Evolutionary conservation across 2,888 invertebrate species (phyloP).

Genomic region (Piscicola geometra): DNA sequence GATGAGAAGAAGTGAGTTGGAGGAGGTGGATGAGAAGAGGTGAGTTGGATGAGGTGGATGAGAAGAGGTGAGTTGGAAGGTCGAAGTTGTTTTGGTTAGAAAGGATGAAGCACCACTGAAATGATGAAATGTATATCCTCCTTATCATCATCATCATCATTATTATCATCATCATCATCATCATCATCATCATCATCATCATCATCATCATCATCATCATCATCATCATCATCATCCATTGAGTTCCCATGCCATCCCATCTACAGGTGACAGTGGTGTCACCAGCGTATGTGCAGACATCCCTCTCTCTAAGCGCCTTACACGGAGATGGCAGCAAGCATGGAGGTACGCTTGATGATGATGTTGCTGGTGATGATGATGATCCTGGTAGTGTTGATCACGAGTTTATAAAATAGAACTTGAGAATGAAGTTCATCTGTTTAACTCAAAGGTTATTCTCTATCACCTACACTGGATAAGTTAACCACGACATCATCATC

Average conservation of each 20-base stretch:
- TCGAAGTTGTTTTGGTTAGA: no score
- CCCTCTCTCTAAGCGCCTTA: constrained; percentile 84
- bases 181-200: constrained; percentile 24
- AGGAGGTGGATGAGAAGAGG: no score
- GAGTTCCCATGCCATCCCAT: no score
- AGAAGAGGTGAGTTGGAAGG: no score
- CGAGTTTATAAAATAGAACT: no score
- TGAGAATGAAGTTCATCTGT: no score
- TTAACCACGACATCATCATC: no score
- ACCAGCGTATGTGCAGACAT: constrained; percentile 84
- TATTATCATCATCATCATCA: constrained; percentile 20
- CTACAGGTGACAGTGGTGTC: constrained; percentile 83
- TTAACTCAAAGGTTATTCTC: no score
- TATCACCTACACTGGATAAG: no score
- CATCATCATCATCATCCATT: no score
- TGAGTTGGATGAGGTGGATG: neutral
- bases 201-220: constrained; percentile 24
- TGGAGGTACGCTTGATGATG: constrained; percentile 49
- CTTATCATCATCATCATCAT: constrained; percentile 17
- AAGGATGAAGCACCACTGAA: no score
- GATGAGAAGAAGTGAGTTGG: no score
- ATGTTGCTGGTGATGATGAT: constrained; percentile 10
- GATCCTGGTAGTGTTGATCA: neutral
- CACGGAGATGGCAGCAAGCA: constrained; percentile 69
- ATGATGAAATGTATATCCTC: constrained; percentile 1